phyloP scores from a whole-genome alignment of 37 sponge, comb jelly and placozoan species.

The Spongilla lacustris region DNA sequence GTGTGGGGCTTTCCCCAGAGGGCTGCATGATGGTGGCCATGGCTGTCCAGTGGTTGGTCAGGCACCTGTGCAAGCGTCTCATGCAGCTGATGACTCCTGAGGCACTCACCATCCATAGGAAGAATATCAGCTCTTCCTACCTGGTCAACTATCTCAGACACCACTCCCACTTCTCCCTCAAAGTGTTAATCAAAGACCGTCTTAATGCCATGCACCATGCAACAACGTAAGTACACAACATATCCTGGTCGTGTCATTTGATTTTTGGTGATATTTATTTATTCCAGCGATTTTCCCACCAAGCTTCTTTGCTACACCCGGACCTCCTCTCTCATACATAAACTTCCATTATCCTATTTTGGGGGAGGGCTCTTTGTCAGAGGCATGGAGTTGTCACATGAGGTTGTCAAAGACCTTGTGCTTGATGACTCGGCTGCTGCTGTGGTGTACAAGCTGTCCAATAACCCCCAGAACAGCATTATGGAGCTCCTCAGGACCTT shows the following conservation, averaged over 20 bases:
- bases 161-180: slow-evolving; percentile 7
- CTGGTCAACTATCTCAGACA: neutral
- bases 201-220: neutral
- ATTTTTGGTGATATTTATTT: neutral
- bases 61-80: slow-evolving; percentile 40
- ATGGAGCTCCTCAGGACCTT: slow-evolving; percentile 48
- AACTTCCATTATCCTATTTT: slow-evolving; percentile 68
- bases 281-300: slow-evolving; percentile 25
- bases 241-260: neutral
- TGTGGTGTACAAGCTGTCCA: slow-evolving; percentile 61
- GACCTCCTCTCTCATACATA: slow-evolving; percentile 74
- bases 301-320: slow-evolving; percentile 89
- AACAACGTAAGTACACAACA: neutral
- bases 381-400: neutral
- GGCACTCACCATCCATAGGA: slow-evolving; percentile 23
- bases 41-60: slow-evolving; percentile 39
- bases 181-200: neutral
- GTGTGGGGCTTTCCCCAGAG: slow-evolving; percentile 22
- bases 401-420: slow-evolving; percentile 17
- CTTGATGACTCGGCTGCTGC: slow-evolving; percentile 11
- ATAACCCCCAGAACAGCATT: slow-evolving; percentile 40
- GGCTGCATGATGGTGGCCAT: slow-evolving; percentile 54
- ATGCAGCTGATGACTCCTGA: slow-evolving; percentile 75
- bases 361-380: neutral
- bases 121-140: slow-evolving; percentile 9